These are phyloP conservation scores for Clarias laeviceps DNA, from an alignment of 2,797 vertebrate species.

Conservation along the genomic window DNA sequence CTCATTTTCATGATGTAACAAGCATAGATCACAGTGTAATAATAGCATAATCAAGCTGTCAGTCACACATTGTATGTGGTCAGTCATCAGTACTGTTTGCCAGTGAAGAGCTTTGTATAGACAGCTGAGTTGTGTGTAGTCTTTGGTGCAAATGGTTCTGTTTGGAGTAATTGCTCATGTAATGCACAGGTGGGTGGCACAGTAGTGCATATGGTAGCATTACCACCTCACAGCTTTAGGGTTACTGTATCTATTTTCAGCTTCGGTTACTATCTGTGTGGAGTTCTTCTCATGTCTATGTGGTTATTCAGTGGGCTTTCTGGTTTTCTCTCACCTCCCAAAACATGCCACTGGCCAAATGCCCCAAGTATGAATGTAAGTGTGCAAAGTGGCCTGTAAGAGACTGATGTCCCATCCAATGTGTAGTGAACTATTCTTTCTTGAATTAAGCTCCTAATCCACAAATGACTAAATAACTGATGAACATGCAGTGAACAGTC, in stretches of 20 bases:
- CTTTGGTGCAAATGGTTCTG: conserved; percentile 13
- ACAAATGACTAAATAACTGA: not conserved
- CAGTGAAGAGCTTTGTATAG: conserved; percentile 19
- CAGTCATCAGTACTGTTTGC: conserved; percentile 1
- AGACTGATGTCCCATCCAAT: not conserved
- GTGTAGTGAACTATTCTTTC: not conserved
- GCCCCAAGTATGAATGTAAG: not conserved
- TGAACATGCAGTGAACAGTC: not conserved
- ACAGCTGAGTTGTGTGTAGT: conserved; percentile 18
- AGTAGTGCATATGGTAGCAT: not conserved
- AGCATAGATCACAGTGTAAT: conserved; percentile 1
- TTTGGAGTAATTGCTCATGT: conserved; percentile 34
- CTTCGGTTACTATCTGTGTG: not conserved
- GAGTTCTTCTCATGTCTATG: not conserved
- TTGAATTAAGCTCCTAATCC: not conserved
- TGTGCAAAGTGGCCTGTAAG: not conserved
- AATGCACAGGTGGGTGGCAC: conserved; percentile 35
- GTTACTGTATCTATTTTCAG: not conserved
- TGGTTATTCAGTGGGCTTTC: not conserved
- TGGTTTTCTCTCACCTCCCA: not conserved
- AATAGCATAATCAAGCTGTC: conserved; percentile 32
- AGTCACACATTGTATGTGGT: conserved; percentile 34
- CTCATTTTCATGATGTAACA: conserved; percentile 15
- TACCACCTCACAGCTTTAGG: not conserved
- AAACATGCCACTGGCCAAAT: not conserved